These are phyloP conservation scores for Spinus pinus DNA, from an alignment of 2,797 vertebrate genomes.

Conservation along the genomic window DNA sequence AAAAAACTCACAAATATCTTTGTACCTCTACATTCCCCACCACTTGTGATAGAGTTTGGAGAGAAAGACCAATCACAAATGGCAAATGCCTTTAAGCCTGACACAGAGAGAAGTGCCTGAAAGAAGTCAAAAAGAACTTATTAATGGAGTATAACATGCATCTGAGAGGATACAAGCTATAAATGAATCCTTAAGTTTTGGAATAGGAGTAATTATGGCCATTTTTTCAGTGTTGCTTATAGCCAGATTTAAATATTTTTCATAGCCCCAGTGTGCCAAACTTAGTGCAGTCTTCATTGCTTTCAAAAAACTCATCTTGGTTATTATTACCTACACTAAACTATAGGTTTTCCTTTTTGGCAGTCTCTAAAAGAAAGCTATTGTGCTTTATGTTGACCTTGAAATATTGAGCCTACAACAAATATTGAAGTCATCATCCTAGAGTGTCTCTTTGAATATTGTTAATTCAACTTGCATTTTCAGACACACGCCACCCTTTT, in stretches of 20 bases:
- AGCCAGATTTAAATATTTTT: neutral
- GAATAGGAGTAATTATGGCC: neutral
- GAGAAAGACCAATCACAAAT: neutral
- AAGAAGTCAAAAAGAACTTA: neutral
- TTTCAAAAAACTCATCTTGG: neutral
- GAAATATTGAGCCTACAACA: neutral
- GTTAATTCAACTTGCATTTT: neutral
- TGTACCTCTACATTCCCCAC: neutral
- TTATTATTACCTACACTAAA: neutral
- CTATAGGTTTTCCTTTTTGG: neutral
- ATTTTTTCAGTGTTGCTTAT: neutral
- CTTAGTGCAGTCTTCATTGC: neutral
- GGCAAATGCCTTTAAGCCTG: neutral
- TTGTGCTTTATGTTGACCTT: neutral
- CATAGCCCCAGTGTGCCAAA: rapidly evolving
- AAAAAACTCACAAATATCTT: neutral
- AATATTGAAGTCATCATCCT: neutral
- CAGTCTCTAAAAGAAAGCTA: neutral
- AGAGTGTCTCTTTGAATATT: neutral
- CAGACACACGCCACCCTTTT: neutral
- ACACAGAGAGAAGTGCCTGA: neutral
- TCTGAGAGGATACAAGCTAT: neutral
- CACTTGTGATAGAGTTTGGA: neutral
- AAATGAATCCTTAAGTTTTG: neutral
- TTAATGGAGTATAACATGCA: no score